phyloP scores from a whole-genome alignment of 2,797 vertebrate genomes.

The Hybognathus amarus region DNA sequence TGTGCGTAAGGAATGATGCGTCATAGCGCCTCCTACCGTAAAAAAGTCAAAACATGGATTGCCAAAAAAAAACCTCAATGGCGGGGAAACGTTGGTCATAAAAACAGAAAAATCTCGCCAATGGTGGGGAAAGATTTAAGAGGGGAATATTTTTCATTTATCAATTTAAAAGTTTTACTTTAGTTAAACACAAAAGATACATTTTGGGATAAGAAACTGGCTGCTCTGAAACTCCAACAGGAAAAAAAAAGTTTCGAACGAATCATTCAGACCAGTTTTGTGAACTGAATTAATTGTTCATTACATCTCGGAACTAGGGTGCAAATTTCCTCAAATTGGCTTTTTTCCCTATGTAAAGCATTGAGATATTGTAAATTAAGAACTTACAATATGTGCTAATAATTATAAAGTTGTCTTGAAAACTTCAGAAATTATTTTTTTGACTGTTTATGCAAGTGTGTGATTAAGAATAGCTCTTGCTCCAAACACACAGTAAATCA shows the following conservation, averaged over 20 bases:
- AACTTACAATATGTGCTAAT: background rate
- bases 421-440: background rate
- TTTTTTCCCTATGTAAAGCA: background rate
- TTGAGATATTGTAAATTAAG: background rate
- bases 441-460: background rate
- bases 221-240: background rate
- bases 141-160: background rate
- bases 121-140: background rate
- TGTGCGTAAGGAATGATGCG: background rate
- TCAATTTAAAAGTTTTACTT: background rate
- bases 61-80: background rate
- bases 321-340: background rate
- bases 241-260: background rate
- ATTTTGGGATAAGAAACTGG: background rate
- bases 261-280: background rate
- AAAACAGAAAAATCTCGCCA: background rate
- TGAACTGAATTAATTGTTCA: background rate
- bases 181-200: background rate
- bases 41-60: background rate
- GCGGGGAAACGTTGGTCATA: background rate
- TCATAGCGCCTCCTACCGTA: background rate
- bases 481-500: slow-evolving; percentile 31
- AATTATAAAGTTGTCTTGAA: background rate
- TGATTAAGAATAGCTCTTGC: slow-evolving; percentile 14
- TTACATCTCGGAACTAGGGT: background rate